Base-by-base conservation (phyloP, 2,797 vertebrate species). In the Sebastes goodei region DNA sequence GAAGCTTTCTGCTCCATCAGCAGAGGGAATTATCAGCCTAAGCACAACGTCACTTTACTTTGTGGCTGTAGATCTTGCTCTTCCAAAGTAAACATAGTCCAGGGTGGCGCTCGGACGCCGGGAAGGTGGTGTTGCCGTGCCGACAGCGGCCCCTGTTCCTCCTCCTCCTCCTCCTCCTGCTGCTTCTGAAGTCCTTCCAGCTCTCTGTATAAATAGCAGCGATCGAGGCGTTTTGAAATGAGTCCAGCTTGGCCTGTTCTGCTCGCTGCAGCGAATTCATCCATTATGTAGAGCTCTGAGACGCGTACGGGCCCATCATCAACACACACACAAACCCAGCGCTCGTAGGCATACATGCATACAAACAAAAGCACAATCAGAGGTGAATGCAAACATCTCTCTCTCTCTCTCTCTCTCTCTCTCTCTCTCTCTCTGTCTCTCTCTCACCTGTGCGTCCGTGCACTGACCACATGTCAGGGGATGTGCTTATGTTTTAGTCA, bases 171-270 rank as follows among this genome's bases (percentile, higher is more conserved):
- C 67, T 56, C 46, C 67, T 82, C 6, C 80, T 67, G 14, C 71
- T 83, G 21, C 78, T 86, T 78, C 74, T 89, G 71, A 83, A 72
- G 59, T 86, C 86, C 72, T 71, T 85, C 81, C 85, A 80, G 85
- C 84, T 82, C 69, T 55, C 80, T 65, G 84, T 92, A 91, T 91
- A 90, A 91, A 92, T 88, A 91, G 90, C 70, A 92, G 81, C 69
- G 87, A 92, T 90, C 7, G 55, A 88, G 88, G 90, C 91, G 7
- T 88, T 90, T 92, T 91, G 88, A 90, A 90, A 88, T 46, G 73
- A 90, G 86, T 90, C 90, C 91, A 92, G 84, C 82, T 79, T 23
- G 66, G 80, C 76, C 76, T 46, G 83, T 84, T 89, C 86, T 76
- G 81, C 86, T 82, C 35, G 72, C 85, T 86, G 86, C 87, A 77